phyloP scores from a whole-genome alignment of 1,140 invertebrate genomes.

The Aphaenogaster rudis region DNA sequence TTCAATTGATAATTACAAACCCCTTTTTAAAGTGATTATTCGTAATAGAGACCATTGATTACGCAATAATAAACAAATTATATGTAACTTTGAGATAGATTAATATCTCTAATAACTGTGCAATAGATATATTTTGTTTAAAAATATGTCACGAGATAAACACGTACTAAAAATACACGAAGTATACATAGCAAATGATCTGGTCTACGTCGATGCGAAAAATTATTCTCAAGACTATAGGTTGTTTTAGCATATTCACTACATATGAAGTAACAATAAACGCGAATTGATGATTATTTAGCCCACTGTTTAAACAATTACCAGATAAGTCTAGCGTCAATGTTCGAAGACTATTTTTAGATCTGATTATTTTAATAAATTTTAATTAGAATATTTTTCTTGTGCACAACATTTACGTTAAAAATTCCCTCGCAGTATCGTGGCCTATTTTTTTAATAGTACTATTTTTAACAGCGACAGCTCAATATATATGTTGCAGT shows the following conservation, averaged over 20 bases:
- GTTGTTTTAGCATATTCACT: not conserved
- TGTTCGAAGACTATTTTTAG: conserved; percentile 8
- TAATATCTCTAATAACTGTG: not conserved
- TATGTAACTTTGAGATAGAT: not conserved
- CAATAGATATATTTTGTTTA: not conserved
- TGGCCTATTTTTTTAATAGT: not conserved
- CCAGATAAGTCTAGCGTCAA: not conserved
- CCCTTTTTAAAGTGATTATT: not conserved
- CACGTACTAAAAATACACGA: not conserved
- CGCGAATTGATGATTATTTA: conserved; percentile 3
- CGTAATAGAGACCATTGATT: not conserved
- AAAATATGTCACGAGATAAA: not conserved
- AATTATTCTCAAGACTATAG: not conserved
- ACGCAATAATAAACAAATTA: not conserved
- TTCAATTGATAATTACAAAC: not conserved
- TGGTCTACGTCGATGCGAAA: not conserved
- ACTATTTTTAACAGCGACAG: not conserved
- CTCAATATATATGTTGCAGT: not conserved
- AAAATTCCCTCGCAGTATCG: not conserved
- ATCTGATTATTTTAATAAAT: conserved; percentile 18
- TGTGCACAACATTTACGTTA: not conserved
- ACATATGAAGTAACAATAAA: not conserved
- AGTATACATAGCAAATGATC: not conserved
- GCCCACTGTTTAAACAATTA: not conserved
- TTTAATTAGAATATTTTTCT: conserved; percentile 11